Percentiles rank a stretch among this genome's conserved stretches.
phyloP scores from a whole-genome alignment of 2,888 invertebrate species.

The Trichogramma dendrolimi region DNA sequence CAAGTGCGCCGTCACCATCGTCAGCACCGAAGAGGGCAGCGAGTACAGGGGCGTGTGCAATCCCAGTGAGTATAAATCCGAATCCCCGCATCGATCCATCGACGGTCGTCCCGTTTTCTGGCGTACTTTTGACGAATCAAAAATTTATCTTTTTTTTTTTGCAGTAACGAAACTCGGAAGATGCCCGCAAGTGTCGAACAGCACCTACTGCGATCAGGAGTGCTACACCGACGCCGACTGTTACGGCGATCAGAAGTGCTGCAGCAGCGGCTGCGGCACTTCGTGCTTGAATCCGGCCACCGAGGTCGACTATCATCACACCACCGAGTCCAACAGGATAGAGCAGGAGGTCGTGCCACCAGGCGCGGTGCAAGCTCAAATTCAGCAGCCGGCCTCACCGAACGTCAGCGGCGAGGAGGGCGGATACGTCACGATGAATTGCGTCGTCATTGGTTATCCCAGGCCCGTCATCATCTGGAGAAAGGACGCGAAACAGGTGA shows the following conservation, averaged over 20 bases:
- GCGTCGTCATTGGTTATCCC: conserved; percentile 74
- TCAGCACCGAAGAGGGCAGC: conserved; percentile 45
- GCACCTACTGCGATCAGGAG: conserved; percentile 63
- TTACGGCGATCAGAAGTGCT: conserved; percentile 74
- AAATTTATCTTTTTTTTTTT: conserved; percentile 14
- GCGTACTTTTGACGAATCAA: neutral
- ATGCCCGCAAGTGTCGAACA: conserved; percentile 58
- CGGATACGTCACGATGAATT: conserved; percentile 68
- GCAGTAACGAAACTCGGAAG: conserved; percentile 67
- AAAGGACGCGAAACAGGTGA: conserved; percentile 67
- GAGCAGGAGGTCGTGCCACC: conserved; percentile 54
- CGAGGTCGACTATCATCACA: conserved; percentile 43
- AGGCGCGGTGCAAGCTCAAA: conserved; percentile 40
- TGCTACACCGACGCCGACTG: conserved; percentile 82
- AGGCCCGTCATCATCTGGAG: conserved; percentile 75
- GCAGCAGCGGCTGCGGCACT: conserved; percentile 71
- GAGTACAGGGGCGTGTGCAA: conserved; percentile 64
- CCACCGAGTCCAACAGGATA: conserved; percentile 31
- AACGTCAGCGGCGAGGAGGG: conserved; percentile 68
- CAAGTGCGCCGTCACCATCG: conserved; percentile 62
- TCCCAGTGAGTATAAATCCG: conserved; percentile 53
- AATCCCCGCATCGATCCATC: neutral
- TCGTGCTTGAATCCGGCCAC: conserved; percentile 63
- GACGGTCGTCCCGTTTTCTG: conserved; percentile 1
- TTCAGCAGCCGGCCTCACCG: conserved; percentile 55